Evolutionary conservation across 1,140 invertebrate species (phyloP), one percentile per base, ranked within the genome.

Genomic region (Oncopeltus fasciatus): DNA sequence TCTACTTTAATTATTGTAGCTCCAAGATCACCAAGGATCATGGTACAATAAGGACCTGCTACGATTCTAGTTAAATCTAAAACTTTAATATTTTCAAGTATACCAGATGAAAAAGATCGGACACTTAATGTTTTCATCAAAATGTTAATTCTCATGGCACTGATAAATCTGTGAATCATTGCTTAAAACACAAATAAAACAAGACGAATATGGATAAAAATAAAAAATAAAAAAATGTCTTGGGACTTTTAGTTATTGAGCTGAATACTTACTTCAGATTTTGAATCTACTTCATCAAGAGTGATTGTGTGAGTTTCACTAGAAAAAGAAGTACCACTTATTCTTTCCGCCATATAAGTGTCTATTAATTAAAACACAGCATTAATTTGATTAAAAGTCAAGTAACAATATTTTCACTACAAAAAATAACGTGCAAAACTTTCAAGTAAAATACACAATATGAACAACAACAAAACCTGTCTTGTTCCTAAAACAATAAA

Each of bases 1-100:
- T 94, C 90, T 31, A 93, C 79, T 78, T 99, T 98, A 29, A 96
- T 86, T 2, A 99, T 79, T 72, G 96, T 92, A 2, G 95, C 95
- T 4, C 95, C 95, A 33, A 96, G 75, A 74, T 98, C 95, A 2
- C 88, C 88, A 5, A 98, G 74, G 21, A 95, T 81, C 92, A 96
- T 95, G 0, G 92, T 89, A 70, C 92, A 95, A 73, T 74, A 78
- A 0, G 77, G 77, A 1, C 86, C 87, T 57, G 87, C 85, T 3
- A 88, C 80, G 38, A 98, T 87, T 67, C 92, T 74, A 1, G 88
- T 88, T 53, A 94, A 71, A 75, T 95, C 92, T 63, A 95, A 71
- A 18, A 95, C 79, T 67, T 83, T 78, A 47, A 92, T 76, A 60
- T 85, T 87, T 61, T 72, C 70, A 38, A 83, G 33, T 28, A 44